Conservation (phyloP, 2,888 invertebrate species). For the Volucella zonaria region DNA sequence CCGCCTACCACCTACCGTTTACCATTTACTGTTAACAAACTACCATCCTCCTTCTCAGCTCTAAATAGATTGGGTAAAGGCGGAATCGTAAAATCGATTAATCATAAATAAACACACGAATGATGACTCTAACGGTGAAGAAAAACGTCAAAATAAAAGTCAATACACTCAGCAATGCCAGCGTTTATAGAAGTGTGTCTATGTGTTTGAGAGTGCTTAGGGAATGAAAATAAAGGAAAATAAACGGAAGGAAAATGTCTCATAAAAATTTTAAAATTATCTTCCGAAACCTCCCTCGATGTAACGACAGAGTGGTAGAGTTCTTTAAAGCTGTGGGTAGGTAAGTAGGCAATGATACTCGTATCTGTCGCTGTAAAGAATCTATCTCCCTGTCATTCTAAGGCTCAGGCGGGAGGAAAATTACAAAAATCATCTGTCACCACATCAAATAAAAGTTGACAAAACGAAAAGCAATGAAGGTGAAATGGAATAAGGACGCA, state of each 20-base stretch:
- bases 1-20: not conserved
- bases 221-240: constrained; percentile 30
- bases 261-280: constrained; percentile 64
- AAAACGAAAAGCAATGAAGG: constrained; percentile 70
- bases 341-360: constrained; percentile 27
- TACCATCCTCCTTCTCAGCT: not conserved
- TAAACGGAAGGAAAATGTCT: constrained; percentile 53
- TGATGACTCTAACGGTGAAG: constrained; percentile 63
- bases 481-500: constrained; percentile 28
- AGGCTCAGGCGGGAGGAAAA: constrained; percentile 40
- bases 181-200: not conserved
- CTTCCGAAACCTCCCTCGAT: constrained; percentile 9
- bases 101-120: constrained; percentile 77
- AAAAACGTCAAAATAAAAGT: constrained; percentile 61
- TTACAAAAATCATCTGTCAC: constrained; percentile 74
- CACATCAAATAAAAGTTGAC: constrained; percentile 73
- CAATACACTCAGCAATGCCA: constrained; percentile 44
- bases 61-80: constrained; percentile 19
- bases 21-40: not conserved
- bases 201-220: constrained; percentile 9
- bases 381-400: constrained; percentile 46
- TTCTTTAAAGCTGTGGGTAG: constrained; percentile 11
- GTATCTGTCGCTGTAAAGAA: constrained; percentile 39
- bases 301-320: not conserved
- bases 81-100: constrained; percentile 77